A percentile compares a stretch with the other conserved stretches of the same genome.
phyloP scores from a whole-genome alignment of 2,888 invertebrate genomes.

The Leptogaster cylindrica region DNA sequence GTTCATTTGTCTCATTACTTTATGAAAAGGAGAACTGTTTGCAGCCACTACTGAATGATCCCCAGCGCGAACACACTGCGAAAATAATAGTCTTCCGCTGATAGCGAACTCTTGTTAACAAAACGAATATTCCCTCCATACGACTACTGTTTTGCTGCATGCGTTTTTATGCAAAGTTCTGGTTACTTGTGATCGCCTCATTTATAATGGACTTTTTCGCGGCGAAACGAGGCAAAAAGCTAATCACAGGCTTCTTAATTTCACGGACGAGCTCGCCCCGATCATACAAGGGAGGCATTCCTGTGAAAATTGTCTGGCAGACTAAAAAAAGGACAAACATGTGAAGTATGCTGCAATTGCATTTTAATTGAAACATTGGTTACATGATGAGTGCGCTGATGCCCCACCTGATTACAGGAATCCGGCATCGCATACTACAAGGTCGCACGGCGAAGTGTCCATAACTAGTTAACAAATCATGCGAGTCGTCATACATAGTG shows the following conservation, averaged over 20 bases:
- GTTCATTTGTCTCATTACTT: conserved; percentile 30
- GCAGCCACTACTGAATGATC: neutral
- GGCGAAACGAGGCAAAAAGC: neutral
- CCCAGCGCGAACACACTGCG: neutral
- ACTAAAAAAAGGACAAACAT: conserved; percentile 43
- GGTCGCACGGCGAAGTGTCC: conserved; percentile 22
- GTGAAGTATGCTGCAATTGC: conserved; percentile 49
- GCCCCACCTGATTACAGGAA: conserved; percentile 41
- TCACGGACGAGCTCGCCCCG: conserved; percentile 2
- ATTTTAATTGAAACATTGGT: conserved; percentile 50
- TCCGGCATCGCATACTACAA: conserved; percentile 13
- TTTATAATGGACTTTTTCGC: neutral
- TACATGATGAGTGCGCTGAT: conserved; percentile 49
- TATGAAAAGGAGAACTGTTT: neutral
- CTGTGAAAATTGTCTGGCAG: conserved; percentile 12
- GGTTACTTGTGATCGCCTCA: neutral
- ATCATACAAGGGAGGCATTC: conserved; percentile 15
- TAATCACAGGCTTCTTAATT: conserved; percentile 33
- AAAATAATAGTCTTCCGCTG: neutral
- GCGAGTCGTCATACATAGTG: conserved; percentile 31
- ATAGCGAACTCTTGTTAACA: neutral
- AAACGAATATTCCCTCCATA: neutral
- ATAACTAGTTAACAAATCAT: conserved; percentile 42
- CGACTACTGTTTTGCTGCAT: neutral
- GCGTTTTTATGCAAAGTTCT: conserved; percentile 1